A percentile compares a stretch with the other conserved stretches of the same genome.
Conservation (phyloP, 2,113 vertebrate genomes). For the Boulengeromyrus knoepffleri region DNA sequence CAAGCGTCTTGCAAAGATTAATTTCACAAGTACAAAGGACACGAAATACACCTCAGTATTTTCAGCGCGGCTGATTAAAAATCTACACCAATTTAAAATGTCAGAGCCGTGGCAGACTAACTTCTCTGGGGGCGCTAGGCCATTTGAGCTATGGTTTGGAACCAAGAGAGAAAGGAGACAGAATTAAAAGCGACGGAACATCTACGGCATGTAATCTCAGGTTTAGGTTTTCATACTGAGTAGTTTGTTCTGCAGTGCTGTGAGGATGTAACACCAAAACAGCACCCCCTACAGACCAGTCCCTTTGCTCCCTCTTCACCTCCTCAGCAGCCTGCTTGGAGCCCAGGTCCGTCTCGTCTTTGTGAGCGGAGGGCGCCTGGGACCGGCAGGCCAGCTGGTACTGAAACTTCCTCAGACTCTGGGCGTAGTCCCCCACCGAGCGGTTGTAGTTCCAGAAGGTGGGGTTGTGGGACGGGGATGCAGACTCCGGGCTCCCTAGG, state of each 20-base stretch:
- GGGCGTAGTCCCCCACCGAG: constrained; percentile 77
- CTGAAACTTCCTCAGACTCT: constrained; percentile 87
- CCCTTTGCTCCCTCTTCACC: constrained; percentile 48
- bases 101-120: neutral
- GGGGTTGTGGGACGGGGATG: constrained; percentile 78
- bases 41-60: neutral
- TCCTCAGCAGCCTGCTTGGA: constrained; percentile 94
- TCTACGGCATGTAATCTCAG: neutral
- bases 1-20: neutral
- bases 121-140: neutral
- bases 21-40: neutral
- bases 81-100: neutral
- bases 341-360: constrained; percentile 85
- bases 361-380: constrained; percentile 84
- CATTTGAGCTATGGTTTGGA: neutral
- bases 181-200: neutral
- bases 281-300: neutral
- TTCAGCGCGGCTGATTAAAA: neutral
- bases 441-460: constrained; percentile 93
- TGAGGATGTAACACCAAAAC: neutral
- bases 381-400: constrained; percentile 89
- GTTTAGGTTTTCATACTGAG: neutral
- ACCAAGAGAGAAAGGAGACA: neutral
- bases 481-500: constrained; percentile 80
- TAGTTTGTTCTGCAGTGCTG: neutral